Evolutionary conservation across 2,888 invertebrate species (phyloP).

Genomic region (Myopa testacea): DNA sequence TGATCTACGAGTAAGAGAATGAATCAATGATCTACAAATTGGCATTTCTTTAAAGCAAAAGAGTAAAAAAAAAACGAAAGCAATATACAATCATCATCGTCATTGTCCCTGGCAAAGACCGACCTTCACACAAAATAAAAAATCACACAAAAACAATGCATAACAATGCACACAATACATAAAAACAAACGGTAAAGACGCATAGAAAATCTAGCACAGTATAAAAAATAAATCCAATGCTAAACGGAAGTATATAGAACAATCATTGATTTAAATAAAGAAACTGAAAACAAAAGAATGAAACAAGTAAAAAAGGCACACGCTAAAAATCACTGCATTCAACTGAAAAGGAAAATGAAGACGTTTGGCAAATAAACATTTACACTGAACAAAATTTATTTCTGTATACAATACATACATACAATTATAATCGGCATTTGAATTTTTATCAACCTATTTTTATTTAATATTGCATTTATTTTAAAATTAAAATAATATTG

Average conservation of each 20-base stretch:
- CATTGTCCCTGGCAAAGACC: conserved; percentile 28
- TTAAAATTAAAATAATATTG: too few relatives aligned
- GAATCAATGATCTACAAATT: not conserved
- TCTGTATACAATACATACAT: too few relatives aligned
- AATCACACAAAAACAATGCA: not conserved
- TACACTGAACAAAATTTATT: too few relatives aligned
- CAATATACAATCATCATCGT: not conserved
- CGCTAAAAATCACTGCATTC: too few relatives aligned
- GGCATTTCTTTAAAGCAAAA: not conserved
- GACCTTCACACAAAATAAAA: conserved; percentile 16
- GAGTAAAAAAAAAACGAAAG: not conserved
- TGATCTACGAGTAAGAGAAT: not conserved
- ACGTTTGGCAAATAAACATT: too few relatives aligned
- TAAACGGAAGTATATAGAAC: conserved; percentile 18
- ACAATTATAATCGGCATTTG: too few relatives aligned
- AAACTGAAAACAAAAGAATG: not conserved
- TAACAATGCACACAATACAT: not conserved
- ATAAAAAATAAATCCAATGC: conserved; percentile 23
- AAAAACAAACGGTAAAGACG: not conserved
- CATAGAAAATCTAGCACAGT: not conserved
- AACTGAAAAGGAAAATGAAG: too few relatives aligned
- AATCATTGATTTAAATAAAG: not conserved
- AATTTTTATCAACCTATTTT: too few relatives aligned
- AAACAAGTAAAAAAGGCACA: too few relatives aligned
- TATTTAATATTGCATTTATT: too few relatives aligned